phyloP scores from a whole-genome alignment of 2,113 vertebrate genomes.

The Synodontis membranacea region DNA sequence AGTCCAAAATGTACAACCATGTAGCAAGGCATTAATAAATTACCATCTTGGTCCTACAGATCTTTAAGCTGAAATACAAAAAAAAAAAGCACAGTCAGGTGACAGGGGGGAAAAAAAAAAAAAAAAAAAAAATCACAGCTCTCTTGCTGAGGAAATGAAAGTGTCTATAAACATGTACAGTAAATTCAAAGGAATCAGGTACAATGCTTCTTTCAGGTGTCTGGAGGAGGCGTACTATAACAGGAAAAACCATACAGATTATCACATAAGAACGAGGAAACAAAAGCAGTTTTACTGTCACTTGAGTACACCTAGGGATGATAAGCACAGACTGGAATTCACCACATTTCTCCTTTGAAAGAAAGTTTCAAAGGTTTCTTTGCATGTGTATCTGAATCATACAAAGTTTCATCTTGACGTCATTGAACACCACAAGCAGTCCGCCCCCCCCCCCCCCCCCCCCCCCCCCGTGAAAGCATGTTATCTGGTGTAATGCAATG shows the following conservation, averaged over 20 bases:
- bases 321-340: neutral
- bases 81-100: slow-evolving; percentile 2
- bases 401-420: neutral
- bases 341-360: neutral
- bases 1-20: neutral
- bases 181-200: neutral
- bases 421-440: neutral
- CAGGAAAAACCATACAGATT: neutral
- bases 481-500: neutral
- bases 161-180: neutral
- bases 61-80: slow-evolving; percentile 52
- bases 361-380: neutral
- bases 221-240: neutral
- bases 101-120: too few species aligned
- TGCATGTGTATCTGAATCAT: neutral
- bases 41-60: slow-evolving; percentile 39
- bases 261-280: slow-evolving; percentile 31
- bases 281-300: neutral
- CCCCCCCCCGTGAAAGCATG: neutral
- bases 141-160: neutral
- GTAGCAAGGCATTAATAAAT: slow-evolving; percentile 14
- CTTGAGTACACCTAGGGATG: neutral
- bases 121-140: neutral
- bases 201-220: neutral
- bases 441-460: too few species aligned